phyloP scores from a whole-genome alignment of 2,113 vertebrate genomes.

The Amphilophus citrinellus region DNA sequence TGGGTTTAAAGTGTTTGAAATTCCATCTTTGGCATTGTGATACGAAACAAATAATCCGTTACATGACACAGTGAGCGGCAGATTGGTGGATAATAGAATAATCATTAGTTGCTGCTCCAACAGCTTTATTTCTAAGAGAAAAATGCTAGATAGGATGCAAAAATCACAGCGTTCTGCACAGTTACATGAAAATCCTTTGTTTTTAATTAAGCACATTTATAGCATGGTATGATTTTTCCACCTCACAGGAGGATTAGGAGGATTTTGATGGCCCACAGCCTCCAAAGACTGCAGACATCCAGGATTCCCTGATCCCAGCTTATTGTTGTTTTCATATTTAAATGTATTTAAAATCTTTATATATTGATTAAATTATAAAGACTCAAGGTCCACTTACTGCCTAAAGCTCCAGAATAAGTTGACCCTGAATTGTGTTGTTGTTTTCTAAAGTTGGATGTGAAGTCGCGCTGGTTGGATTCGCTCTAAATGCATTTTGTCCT shows the following conservation, averaged over 20 bases:
- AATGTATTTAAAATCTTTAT: too few relatives aligned
- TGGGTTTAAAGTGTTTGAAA: not conserved
- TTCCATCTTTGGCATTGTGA: slow-evolving; percentile 3
- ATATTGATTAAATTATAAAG: not conserved
- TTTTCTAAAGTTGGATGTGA: not conserved
- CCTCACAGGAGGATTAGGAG: not conserved
- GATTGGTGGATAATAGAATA: slow-evolving; percentile 11
- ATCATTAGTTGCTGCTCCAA: not conserved
- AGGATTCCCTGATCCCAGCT: rapidly evolving
- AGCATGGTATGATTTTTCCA: not conserved
- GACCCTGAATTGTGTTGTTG: not conserved
- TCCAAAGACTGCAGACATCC: not conserved
- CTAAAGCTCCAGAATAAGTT: not conserved
- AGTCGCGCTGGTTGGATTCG: not conserved
- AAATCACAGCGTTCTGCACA: not conserved
- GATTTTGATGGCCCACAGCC: not conserved
- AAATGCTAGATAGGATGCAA: not conserved
- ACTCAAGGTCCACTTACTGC: not conserved
- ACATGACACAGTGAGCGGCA: not conserved
- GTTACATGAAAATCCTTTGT: not conserved
- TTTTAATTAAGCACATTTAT: not conserved
- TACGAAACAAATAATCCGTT: not conserved
- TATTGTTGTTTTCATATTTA: not conserved
- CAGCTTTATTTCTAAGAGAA: not conserved
- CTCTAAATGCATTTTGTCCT: slow-evolving; percentile 9